Conservation (phyloP, 2,888 invertebrate species). For the Nephrotoma guestfalica region DNA sequence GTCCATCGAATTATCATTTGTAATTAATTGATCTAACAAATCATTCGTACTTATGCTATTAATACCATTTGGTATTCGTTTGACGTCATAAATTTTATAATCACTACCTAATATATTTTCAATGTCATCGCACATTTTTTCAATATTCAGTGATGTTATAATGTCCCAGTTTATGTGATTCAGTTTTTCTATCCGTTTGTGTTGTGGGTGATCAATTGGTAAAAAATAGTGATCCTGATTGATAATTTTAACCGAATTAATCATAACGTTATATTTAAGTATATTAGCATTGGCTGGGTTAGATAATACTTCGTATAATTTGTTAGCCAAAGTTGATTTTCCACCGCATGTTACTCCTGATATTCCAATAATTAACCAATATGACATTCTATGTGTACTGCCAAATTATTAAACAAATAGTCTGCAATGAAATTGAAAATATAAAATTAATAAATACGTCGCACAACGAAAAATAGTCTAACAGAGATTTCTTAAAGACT, state of each 20-base stretch:
- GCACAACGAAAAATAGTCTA: background rate
- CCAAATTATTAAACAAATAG: background rate
- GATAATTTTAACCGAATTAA: conserved; percentile 37
- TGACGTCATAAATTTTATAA: background rate
- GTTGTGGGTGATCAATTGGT: conserved; percentile 47
- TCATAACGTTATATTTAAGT: conserved; percentile 24
- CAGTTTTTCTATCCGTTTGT: conserved; percentile 45
- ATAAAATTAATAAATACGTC: background rate
- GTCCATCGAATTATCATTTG: background rate
- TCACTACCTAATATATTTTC: conserved; percentile 24
- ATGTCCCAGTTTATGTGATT: conserved; percentile 65
- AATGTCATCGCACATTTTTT: conserved; percentile 48
- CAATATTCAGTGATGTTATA: conserved; percentile 56
- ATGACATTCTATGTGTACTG: conserved; percentile 26
- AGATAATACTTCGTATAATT: conserved; percentile 33
- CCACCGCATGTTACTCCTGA: conserved; percentile 75
- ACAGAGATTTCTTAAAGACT: background rate
- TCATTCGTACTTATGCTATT: background rate
- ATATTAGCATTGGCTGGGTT: conserved; percentile 20
- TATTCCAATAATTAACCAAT: conserved; percentile 50
- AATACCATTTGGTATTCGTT: background rate
- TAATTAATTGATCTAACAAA: background rate
- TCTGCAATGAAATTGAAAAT: background rate
- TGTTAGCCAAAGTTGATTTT: conserved; percentile 56
- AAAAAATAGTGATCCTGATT: conserved; percentile 67